A percentile compares a stretch with the other conserved stretches of the same genome.
phyloP scores from a whole-genome alignment of 2,113 vertebrate genomes.

The Vireo altiloquus region DNA sequence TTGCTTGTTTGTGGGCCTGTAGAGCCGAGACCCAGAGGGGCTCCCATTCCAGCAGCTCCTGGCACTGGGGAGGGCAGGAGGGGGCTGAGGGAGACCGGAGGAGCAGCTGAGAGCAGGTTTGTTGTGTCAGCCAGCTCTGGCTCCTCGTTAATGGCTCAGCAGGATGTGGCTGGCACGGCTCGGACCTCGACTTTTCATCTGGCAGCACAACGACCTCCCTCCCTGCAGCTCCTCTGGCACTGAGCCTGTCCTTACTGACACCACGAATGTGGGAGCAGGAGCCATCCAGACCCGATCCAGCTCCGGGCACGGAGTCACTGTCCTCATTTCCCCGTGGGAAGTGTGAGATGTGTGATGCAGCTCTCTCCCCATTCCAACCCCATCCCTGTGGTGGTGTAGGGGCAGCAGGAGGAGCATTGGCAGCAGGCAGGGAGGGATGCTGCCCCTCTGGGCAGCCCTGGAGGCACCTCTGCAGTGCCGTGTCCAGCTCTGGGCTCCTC shows the following conservation, averaged over 20 bases:
- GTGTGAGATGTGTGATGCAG: no score
- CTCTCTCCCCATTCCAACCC: no score
- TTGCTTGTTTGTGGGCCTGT: no score
- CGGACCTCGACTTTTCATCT: background rate
- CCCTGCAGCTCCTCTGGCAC: background rate
- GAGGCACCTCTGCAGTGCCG: background rate
- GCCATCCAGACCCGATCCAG: background rate
- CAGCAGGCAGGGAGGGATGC: background rate
- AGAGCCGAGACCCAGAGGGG: no score
- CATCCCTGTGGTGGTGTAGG: fast-evolving
- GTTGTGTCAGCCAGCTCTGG: background rate
- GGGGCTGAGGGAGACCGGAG: background rate
- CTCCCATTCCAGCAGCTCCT: no score
- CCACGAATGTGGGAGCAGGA: background rate
- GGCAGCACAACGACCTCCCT: background rate
- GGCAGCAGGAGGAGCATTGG: background rate
- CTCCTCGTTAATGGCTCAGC: background rate
- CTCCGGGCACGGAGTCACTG: fast-evolving
- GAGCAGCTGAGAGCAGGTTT: background rate
- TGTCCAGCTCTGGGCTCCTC: background rate
- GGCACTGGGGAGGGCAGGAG: background rate
- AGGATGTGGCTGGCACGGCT: background rate
- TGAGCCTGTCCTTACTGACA: background rate
- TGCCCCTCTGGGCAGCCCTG: background rate
- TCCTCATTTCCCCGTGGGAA: background rate